Base-by-base conservation (phyloP, 2,797 vertebrate genomes). In the Danio tinwini region DNA sequence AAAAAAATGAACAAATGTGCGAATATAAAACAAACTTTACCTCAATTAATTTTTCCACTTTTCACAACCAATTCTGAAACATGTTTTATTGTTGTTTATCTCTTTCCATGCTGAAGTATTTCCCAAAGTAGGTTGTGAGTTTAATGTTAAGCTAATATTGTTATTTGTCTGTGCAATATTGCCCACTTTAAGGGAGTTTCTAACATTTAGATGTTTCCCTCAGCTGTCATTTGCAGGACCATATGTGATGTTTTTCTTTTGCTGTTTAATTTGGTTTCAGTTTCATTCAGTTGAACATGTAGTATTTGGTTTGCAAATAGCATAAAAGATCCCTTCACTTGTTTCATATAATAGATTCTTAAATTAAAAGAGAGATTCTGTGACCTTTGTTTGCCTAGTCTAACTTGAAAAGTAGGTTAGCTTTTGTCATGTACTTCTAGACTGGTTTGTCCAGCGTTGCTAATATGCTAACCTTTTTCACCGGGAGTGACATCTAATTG, bases 371-470 rank as follows among this genome's bases (percentile, higher is more conserved):
- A 50, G 21, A 7, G 12, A 40, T 69, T 62, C 14, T 74, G 16
- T 55, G 16, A 13, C 45, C 21, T 17, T 8, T 53, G 8, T 14
- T 68, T 52, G 37, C 13, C 1, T 75, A 47, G 59, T 50, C 49
- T 55, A 13, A 61, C 77, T 59, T 44, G 52, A 49, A 73, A 67
- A 63, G 65, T 61, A 44, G 17, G 39, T 79, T 56, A 69, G 8
- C 40, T 21, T 8, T 72, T 64, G 68, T 29, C 17, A 29, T 45
- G 39, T 44, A 21, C 11, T 55, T 81, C 53, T 82, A 81, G 78
- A 88, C 89, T 82, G 86, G 88, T 91, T 85, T 14, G 62, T 89
- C 88, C 74, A 81, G 88, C 55, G 70, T 63, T 19, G 42, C 44
- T 53, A 42, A 62, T 73, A 58, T 10, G 62, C n/a, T 17, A 73